Conservation (phyloP, 2,888 invertebrate genomes). For the Metallyticus violacea region DNA sequence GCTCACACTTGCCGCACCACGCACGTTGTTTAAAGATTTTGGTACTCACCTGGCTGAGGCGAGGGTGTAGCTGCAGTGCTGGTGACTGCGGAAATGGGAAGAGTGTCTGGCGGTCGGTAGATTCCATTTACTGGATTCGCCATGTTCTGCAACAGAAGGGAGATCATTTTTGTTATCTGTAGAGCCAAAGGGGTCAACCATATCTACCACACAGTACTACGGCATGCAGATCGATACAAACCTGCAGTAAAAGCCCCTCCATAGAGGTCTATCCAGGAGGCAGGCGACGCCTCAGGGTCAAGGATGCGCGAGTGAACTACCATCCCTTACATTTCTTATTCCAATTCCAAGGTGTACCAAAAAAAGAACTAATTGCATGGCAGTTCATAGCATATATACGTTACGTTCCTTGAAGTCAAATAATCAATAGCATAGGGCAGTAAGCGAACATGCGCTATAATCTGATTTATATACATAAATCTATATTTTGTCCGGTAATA, state of each 20-base stretch:
- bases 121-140: slow-evolving; percentile 89
- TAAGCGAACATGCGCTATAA: no score
- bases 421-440: no score
- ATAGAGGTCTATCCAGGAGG: not conserved
- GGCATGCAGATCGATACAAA: not conserved
- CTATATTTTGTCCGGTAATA: no score
- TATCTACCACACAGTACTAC: not conserved
- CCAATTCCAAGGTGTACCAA: not conserved
- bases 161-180: not conserved
- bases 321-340: not conserved
- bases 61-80: slow-evolving; percentile 5
- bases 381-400: no score
- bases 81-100: slow-evolving; percentile 27
- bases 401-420: no score
- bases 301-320: not conserved
- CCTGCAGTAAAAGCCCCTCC: slow-evolving; percentile 14
- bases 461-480: no score
- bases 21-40: not conserved
- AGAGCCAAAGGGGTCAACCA: slow-evolving; percentile 2
- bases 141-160: slow-evolving; percentile 65
- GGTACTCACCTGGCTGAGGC: slow-evolving; percentile 26
- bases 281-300: not conserved
- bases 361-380: no score
- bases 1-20: not conserved
- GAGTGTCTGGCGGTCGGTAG: slow-evolving; percentile 54